These are phyloP conservation scores for Ciconia nigra DNA, from an alignment of 2,797 vertebrate species.

Conservation along the genomic window DNA sequence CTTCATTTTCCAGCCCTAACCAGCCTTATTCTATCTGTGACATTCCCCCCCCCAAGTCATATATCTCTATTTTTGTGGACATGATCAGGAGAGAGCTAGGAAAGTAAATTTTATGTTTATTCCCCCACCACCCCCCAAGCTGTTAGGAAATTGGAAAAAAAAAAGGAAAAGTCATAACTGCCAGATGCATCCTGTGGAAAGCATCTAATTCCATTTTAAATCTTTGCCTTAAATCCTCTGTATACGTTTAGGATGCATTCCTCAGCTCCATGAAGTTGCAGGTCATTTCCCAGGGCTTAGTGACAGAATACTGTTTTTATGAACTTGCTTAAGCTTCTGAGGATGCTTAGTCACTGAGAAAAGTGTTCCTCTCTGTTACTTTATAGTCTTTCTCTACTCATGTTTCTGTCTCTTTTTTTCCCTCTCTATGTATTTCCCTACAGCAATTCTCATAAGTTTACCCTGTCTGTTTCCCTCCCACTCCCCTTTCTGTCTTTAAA, in stretches of 20 bases:
- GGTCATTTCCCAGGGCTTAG: not conserved
- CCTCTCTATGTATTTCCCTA: not conserved
- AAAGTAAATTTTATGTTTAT: not conserved
- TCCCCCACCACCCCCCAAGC: fast-evolving
- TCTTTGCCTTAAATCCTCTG: not conserved
- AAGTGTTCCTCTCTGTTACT: not conserved
- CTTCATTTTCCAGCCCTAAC: not conserved
- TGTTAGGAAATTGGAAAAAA: not conserved
- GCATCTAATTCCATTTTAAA: not conserved
- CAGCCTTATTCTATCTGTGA: not conserved
- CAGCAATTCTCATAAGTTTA: not conserved
- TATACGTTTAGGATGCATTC: not conserved
- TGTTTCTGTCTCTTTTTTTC: not conserved
- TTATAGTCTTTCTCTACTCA: not conserved
- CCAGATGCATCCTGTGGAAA: not conserved
- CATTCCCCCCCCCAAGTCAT: fast-evolving
- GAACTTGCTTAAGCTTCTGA: not conserved
- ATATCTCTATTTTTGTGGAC: not conserved
- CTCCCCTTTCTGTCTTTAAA: not conserved
- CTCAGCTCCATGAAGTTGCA: not conserved
- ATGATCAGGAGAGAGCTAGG: not conserved
- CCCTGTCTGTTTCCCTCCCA: fast-evolving
- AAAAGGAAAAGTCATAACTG: not conserved
- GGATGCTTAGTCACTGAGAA: not conserved
- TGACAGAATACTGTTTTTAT: not conserved